Evolutionary conservation across 2,888 invertebrate species (phyloP), one percentile per base, ranked within the genome.

Genomic region (Tenthredo livida): DNA sequence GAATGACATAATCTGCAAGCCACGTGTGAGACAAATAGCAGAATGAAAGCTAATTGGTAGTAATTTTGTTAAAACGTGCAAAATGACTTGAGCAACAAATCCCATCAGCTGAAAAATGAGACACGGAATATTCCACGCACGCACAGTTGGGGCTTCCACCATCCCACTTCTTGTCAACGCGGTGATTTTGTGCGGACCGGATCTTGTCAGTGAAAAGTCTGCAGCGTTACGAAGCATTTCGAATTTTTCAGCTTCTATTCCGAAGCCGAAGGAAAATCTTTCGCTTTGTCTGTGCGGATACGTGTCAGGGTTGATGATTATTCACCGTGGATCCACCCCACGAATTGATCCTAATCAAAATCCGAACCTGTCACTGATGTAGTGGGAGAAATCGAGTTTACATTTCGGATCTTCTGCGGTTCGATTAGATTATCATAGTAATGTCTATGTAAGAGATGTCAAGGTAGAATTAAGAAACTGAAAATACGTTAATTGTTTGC

Each of bases 141-240:
- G 72, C 5, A 73, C n/a, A 43, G 29, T 33, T 21, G 43, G 43
- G 72, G 72, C 10, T 73, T 73, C 43, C 43, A 73, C 43, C 72
- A 73, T 73, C 72, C 72, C 21, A 43, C 43, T 21, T 21, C 72
- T 72, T 43, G 72, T 73, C 72, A 73, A 21, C 72, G 72, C 40
- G 2, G 72, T 67, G 43, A 73, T 73, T 73, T 73, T 40, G 6
- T 1, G 21, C 43, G 21, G 72, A 43, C 43, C 29, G 15, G 3
- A 43, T 73, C 43, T 73, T 43, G 43, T 21, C 43, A 43, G 40
- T 21, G n/a, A n/a, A 10, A 67, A 67, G 67, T 67, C 67, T 67
- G 17, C 25, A 2, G 6, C 61, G 12, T 21, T 25, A 61, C 67
- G 15, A 17, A 12, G 6, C 7, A 33, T 67, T 33, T 67, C 29